A percentile compares a stretch with the other conserved stretches of the same genome.
These are phyloP conservation scores for Cacoxenus indagator DNA, from an alignment of 2,888 invertebrate species.

Conservation along the genomic window DNA sequence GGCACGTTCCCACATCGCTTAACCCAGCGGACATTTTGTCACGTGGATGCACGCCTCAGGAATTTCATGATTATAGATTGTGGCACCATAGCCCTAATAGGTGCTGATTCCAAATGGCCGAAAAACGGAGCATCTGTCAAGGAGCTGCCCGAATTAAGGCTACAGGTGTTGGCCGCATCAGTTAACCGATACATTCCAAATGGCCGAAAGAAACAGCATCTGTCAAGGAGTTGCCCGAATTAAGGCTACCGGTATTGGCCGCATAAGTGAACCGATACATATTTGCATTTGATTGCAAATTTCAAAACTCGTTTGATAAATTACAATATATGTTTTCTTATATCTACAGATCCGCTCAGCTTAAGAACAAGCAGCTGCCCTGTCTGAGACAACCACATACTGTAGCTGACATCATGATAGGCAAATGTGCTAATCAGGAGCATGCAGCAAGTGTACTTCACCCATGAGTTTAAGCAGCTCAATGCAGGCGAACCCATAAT, in stretches of 20 bases:
- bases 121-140: too few relatives aligned
- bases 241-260: background rate
- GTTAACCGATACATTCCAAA: too few relatives aligned
- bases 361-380: background rate
- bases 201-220: background rate
- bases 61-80: background rate
- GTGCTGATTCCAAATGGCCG: background rate
- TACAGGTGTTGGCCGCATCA: too few relatives aligned
- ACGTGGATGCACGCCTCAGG: slow-evolving; percentile 1
- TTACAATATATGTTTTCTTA: slow-evolving; percentile 20
- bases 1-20: slow-evolving; percentile 22
- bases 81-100: background rate
- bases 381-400: too few relatives aligned
- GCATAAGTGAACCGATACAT: background rate
- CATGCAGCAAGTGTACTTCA: too few relatives aligned
- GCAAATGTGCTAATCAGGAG: too few relatives aligned
- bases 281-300: background rate
- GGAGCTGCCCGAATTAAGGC: too few relatives aligned
- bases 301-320: slow-evolving; percentile 9
- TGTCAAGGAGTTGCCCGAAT: background rate
- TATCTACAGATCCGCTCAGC: slow-evolving; percentile 8
- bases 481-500: background rate
- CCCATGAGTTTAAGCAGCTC: too few relatives aligned
- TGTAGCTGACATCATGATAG: background rate
- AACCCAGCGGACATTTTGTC: slow-evolving; percentile 21